A percentile compares a stretch with the other conserved stretches of the same genome.
Evolutionary conservation across 2,113 vertebrate genomes (phyloP).

Genomic region (Holacanthus passer): DNA sequence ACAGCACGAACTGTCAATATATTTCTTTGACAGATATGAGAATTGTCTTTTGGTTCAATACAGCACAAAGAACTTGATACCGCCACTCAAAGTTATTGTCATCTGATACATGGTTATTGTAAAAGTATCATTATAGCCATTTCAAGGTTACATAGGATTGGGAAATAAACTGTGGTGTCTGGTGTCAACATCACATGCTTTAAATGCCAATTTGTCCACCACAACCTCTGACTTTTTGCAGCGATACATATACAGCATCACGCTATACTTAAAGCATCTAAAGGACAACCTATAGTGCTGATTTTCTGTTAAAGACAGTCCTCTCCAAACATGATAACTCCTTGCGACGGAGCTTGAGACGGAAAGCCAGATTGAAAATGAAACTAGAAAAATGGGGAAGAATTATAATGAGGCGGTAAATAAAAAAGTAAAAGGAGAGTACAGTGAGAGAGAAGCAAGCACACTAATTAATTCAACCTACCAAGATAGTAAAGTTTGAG

Average conservation of each 20-base stretch:
- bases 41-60: too few species aligned
- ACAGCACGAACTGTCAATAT: too few species aligned
- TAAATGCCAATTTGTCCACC: neutral
- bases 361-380: neutral
- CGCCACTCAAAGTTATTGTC: too few species aligned
- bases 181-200: neutral
- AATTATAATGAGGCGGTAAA: neutral
- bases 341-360: neutral
- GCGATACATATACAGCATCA: too few species aligned
- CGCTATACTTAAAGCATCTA: neutral
- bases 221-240: too few species aligned
- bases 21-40: too few species aligned
- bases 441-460: neutral
- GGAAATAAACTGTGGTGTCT: neutral
- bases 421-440: neutral
- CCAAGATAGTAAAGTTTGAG: neutral
- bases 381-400: neutral
- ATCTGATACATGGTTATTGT: too few species aligned
- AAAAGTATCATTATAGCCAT: too few species aligned
- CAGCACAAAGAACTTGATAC: too few species aligned
- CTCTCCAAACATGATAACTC: too few species aligned
- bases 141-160: neutral
- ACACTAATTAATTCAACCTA: neutral
- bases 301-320: neutral
- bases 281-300: neutral